Evolutionary conservation across 2,797 vertebrate species (phyloP).

Genomic region (Semaprochilodus insignis): DNA sequence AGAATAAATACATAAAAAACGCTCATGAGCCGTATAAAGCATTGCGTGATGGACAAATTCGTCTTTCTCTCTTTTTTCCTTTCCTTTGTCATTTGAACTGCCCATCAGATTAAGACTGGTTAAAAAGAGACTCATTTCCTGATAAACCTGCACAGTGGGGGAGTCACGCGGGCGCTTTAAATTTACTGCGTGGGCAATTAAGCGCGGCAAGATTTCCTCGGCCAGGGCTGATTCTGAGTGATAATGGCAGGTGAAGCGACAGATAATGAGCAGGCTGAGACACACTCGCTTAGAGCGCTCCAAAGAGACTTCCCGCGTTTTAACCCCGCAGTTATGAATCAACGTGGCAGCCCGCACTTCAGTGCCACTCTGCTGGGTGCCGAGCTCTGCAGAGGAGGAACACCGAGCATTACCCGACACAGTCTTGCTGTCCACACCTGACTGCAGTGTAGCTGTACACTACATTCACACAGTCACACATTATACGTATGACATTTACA

Average conservation of each 20-base stretch:
- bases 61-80: constrained; percentile 34
- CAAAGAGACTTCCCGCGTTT: constrained; percentile 52
- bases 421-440: background rate
- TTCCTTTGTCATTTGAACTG: constrained; percentile 34
- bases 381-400: background rate
- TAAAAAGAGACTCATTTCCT: constrained; percentile 64
- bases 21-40: background rate
- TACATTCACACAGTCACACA: background rate
- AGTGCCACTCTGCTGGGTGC: constrained; percentile 1
- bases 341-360: constrained; percentile 44
- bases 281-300: constrained; percentile 44
- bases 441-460: background rate
- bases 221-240: constrained; percentile 59
- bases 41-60: constrained; percentile 23
- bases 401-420: background rate
- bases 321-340: constrained; percentile 56
- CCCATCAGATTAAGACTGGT: constrained; percentile 59
- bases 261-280: constrained; percentile 59
- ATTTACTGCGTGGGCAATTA: constrained; percentile 66
- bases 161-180: constrained; percentile 59
- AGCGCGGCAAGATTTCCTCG: constrained; percentile 58
- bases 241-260: constrained; percentile 63
- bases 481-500: too few relatives aligned
- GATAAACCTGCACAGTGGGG: constrained; percentile 55
- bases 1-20: background rate